Evolutionary conservation across 2,113 vertebrate genomes (phyloP).

Genomic region (Heliornis fulica): DNA sequence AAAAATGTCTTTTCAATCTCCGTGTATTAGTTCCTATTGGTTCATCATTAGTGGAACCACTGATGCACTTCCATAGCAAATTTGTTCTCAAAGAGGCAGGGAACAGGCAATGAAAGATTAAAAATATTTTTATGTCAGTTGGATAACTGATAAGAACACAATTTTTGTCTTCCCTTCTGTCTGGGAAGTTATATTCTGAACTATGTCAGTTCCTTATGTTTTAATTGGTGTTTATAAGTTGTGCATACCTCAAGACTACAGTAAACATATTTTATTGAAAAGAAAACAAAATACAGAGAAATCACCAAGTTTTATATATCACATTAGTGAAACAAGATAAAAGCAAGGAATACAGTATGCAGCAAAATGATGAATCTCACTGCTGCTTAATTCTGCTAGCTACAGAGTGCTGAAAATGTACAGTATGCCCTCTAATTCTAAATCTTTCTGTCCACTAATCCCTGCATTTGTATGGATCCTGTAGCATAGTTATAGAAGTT

Average conservation of each 20-base stretch:
- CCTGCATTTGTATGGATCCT: not conserved
- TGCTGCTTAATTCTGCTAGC: not conserved
- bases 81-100: not conserved
- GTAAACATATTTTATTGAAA: not conserved
- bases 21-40: not conserved
- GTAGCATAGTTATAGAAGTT: not conserved
- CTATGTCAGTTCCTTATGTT: not conserved
- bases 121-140: not conserved
- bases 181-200: not conserved
- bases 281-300: slow-evolving; percentile 1
- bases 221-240: not conserved
- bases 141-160: not conserved
- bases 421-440: not conserved
- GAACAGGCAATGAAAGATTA: not conserved
- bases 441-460: not conserved
- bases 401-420: not conserved
- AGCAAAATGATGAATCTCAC: not conserved
- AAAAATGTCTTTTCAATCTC: not conserved
- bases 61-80: not conserved
- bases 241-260: not conserved
- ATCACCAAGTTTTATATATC: not conserved
- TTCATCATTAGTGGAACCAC: not conserved
- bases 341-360: not conserved
- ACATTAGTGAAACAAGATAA: not conserved
- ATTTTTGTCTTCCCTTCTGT: not conserved